Conservation (phyloP, 2,888 invertebrate species). For the Caenorhabditis doughertyi region DNA sequence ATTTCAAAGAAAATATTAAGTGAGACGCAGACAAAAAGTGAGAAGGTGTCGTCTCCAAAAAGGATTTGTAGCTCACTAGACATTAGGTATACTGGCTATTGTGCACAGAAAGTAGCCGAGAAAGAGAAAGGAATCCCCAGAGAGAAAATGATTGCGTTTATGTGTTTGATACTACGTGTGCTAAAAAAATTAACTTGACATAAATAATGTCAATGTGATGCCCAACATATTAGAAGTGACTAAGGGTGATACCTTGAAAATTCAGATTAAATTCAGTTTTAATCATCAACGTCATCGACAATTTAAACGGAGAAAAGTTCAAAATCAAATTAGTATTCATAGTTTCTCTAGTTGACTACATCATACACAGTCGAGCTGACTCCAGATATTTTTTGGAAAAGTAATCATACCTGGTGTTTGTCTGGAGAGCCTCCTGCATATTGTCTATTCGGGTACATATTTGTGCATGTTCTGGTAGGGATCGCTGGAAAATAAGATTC, state of each 20-base stretch:
- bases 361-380: too few species aligned
- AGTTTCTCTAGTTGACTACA: too few species aligned
- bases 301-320: too few species aligned
- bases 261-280: too few species aligned
- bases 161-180: neutral
- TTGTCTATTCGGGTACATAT: constrained; percentile 61
- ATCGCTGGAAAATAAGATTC: constrained; percentile 17
- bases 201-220: too few species aligned
- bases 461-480: constrained; percentile 55
- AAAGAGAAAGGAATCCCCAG: neutral
- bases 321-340: too few species aligned
- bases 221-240: too few species aligned
- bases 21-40: constrained; percentile 30
- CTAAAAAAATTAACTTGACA: too few species aligned
- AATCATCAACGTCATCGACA: too few species aligned
- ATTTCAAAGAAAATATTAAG: neutral
- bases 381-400: neutral
- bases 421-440: constrained; percentile 44
- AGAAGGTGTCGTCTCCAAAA: constrained; percentile 24
- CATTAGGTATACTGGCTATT: constrained; percentile 10
- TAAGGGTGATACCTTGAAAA: too few species aligned
- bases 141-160: neutral
- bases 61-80: constrained; percentile 22
- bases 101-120: neutral
- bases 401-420: constrained; percentile 39